Base-by-base conservation (phyloP, 1,140 invertebrate species). In the Cardiocondyla obscurior region DNA sequence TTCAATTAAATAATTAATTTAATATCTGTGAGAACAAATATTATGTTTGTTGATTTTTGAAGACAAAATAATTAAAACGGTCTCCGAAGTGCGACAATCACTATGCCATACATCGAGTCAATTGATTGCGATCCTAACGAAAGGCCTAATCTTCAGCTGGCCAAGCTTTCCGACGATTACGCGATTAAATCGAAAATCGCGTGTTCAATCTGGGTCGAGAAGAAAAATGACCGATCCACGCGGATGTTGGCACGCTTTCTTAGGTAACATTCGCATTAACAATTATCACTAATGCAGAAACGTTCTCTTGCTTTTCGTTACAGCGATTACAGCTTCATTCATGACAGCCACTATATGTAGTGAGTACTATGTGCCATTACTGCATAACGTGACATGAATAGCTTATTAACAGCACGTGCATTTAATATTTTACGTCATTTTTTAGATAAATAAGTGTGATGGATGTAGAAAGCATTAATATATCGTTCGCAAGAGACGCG, bases 331-430 rank as follows among this genome's bases (percentile, higher is more conserved):
- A 94, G 94, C 91, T 94, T 94, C 90, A 93, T 94, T 91, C 94
- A 94, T 89, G 94, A 94, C 93, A 94, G 94, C 92, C 93, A 94
- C 88, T 93, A 94, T 73, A 93, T 94, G 91, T 94, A 94, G 93
- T 94, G 93, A 94, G 93, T 94, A 94, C 90, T 82, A 88, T 91
- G 89, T 67, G 79, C 44, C 82, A 84, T 53, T 70, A 67, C 49
- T 79, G 85, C 85, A 85, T 79, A 83, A 88, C 82, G 88, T 85
- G 87, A 85, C 12, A n/a, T 51, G 16, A 33, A 33, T 69, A 53
- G 4, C 22, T 77, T 6, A 28, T 72, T 81, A 57, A 72, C 19
- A 33, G 19, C 30, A 77, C 12, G 51, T n/a, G 8, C 3, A 69
- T 30, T 67, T 67, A 46, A 46, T 22, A 53, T 36, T 72, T 0